Conservation (phyloP, 2,113 vertebrate genomes). For the Stegastes partitus region DNA sequence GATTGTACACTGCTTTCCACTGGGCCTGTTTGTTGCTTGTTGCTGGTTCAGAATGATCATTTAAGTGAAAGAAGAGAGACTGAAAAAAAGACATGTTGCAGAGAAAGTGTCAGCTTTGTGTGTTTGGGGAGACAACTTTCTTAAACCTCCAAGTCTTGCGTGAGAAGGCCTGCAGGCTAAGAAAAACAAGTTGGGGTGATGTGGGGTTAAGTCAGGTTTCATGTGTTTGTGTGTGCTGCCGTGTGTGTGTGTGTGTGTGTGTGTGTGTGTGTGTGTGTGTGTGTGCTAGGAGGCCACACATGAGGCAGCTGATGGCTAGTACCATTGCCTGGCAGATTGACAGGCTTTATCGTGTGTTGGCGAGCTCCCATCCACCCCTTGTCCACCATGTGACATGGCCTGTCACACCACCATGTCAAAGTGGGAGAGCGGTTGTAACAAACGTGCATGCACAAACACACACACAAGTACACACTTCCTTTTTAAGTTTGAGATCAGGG, state of each 20-base stretch:
- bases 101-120: slow-evolving; percentile 12
- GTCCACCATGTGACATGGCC: slow-evolving; percentile 71
- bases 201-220: slow-evolving; percentile 29
- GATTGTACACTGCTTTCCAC: not conserved
- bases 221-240: slow-evolving; percentile 10
- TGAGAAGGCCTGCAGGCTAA: slow-evolving; percentile 36
- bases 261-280: slow-evolving; percentile 7
- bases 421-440: slow-evolving; percentile 39
- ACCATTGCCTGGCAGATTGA: slow-evolving; percentile 65
- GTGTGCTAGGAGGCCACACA: slow-evolving; percentile 41
- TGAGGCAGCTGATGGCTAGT: slow-evolving; percentile 36
- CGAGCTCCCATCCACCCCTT: slow-evolving; percentile 62
- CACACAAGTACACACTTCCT: slow-evolving; percentile 22
- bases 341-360: slow-evolving; percentile 68
- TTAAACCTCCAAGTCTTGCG: slow-evolving; percentile 26
- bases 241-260: slow-evolving; percentile 10
- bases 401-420: slow-evolving; percentile 79
- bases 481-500: slow-evolving; percentile 62
- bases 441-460: not conserved
- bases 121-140: slow-evolving; percentile 40
- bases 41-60: slow-evolving; percentile 13
- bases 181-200: slow-evolving; percentile 40
- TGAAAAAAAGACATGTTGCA: not conserved
- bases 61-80: slow-evolving; percentile 14
- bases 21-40: slow-evolving; percentile 24